Evolutionary conservation across 1,140 invertebrate genomes (phyloP).

Genomic region (Neodiprion fabricii): DNA sequence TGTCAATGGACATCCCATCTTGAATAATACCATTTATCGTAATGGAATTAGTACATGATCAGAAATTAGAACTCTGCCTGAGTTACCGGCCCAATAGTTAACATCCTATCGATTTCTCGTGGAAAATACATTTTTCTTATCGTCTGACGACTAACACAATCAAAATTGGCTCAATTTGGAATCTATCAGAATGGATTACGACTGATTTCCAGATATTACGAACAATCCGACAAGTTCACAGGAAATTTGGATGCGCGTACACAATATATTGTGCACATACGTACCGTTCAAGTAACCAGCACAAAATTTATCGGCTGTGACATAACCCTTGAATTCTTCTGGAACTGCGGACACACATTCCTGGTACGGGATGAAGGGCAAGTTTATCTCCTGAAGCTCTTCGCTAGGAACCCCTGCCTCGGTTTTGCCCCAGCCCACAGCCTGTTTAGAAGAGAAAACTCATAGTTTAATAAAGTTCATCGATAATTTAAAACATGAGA

Average conservation of each 20-base stretch:
- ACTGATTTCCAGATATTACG: not conserved
- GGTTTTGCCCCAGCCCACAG: conserved; percentile 40
- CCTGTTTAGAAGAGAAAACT: conserved; percentile 26
- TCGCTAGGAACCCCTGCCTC: conserved; percentile 29
- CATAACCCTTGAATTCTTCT: conserved; percentile 34
- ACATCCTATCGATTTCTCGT: too few species aligned
- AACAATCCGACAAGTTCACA: not conserved
- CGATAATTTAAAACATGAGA: not conserved
- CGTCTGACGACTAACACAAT: too few species aligned
- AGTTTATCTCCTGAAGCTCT: conserved; percentile 32
- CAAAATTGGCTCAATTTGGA: too few species aligned
- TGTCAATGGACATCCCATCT: too few species aligned
- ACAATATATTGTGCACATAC: not conserved
- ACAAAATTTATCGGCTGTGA: conserved; percentile 45
- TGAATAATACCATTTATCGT: too few species aligned
- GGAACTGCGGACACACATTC: conserved; percentile 36
- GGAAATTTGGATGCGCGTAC: not conserved
- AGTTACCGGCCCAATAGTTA: too few species aligned
- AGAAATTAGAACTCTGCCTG: too few species aligned
- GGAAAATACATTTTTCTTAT: too few species aligned
- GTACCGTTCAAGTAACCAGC: conserved; percentile 41
- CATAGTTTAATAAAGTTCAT: not conserved
- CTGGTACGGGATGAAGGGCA: conserved; percentile 36
- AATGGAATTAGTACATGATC: too few species aligned
- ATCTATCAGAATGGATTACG: too few species aligned